Percentiles rank a stretch among this genome's conserved stretches.
phyloP scores from a whole-genome alignment of 2,113 vertebrate species.

The Potamarius usumacintae region DNA sequence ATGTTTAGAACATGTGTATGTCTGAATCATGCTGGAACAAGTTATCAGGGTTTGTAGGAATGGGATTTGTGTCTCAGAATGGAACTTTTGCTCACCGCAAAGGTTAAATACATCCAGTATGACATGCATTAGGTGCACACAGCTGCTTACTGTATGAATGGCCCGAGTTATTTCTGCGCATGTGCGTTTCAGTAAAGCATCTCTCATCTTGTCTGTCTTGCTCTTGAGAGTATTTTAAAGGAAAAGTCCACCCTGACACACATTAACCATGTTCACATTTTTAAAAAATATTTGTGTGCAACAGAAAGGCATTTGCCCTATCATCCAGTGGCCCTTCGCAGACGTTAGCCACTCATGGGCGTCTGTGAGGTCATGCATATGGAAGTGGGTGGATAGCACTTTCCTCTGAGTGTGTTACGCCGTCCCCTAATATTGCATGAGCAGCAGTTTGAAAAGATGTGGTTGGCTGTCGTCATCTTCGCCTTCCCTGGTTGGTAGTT shows the following conservation, averaged over 20 bases:
- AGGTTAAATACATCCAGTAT: neutral
- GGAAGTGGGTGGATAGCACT: too few species aligned
- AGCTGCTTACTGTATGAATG: neutral
- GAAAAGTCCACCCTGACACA: neutral
- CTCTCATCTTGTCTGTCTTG: neutral
- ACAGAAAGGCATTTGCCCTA: too few species aligned
- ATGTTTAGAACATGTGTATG: neutral
- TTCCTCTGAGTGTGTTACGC: too few species aligned
- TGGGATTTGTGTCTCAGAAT: neutral
- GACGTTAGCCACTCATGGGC: too few species aligned
- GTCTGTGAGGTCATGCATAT: too few species aligned
- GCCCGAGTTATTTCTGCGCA: neutral
- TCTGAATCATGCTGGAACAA: slow-evolving; percentile 11
- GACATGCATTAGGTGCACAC: neutral
- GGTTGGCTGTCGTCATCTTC: too few species aligned
- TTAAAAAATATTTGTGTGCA: neutral
- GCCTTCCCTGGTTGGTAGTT: too few species aligned
- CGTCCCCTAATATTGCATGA: too few species aligned
- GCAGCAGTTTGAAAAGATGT: too few species aligned
- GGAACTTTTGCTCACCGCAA: neutral
- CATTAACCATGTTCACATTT: neutral
- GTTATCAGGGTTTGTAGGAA: neutral
- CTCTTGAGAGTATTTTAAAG: neutral
- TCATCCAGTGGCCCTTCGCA: too few species aligned
- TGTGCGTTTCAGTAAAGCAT: too few species aligned